Conservation (phyloP, 2,797 vertebrate genomes). For the Danio jaintianensis region DNA sequence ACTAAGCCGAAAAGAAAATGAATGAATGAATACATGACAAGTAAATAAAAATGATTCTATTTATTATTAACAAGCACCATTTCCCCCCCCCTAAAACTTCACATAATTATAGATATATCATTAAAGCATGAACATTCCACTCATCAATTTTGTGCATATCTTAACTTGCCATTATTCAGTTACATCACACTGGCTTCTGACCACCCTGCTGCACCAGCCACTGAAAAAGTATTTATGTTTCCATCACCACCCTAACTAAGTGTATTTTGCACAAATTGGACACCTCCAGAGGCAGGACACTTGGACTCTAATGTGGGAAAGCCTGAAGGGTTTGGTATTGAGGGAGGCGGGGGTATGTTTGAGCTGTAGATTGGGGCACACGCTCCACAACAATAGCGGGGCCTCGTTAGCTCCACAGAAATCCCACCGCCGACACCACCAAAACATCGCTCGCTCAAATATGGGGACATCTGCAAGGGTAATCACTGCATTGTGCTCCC, state of each 20-base stretch:
- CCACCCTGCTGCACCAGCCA: not conserved
- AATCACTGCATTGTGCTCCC: slow-evolving; percentile 94
- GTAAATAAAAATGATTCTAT: too few species aligned
- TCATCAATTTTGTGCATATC: not conserved
- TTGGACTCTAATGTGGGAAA: slow-evolving; percentile 47
- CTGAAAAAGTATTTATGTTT: slow-evolving; percentile 40
- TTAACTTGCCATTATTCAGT: not conserved
- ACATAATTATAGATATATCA: too few species aligned
- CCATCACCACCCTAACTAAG: slow-evolving; percentile 59
- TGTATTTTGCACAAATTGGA: slow-evolving; percentile 70
- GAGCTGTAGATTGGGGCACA: slow-evolving; percentile 64
- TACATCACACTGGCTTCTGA: not conserved
- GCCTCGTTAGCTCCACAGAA: slow-evolving; percentile 70
- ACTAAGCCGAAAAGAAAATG: too few species aligned
- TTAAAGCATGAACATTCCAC: too few species aligned
- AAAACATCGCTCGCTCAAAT: slow-evolving; percentile 74
- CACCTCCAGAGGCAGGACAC: slow-evolving; percentile 68
- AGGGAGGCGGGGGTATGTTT: slow-evolving; percentile 51
- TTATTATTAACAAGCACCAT: too few species aligned
- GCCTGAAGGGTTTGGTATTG: slow-evolving; percentile 44
- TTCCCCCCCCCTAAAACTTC: too few species aligned
- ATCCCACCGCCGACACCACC: slow-evolving; percentile 63
- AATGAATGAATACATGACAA: too few species aligned
- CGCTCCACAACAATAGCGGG: slow-evolving; percentile 71
- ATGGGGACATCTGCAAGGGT: slow-evolving; percentile 98